Percentiles rank a stretch among this genome's conserved stretches.
phyloP scores from a whole-genome alignment of 2,797 vertebrate species.

The Amniataba percoides region DNA sequence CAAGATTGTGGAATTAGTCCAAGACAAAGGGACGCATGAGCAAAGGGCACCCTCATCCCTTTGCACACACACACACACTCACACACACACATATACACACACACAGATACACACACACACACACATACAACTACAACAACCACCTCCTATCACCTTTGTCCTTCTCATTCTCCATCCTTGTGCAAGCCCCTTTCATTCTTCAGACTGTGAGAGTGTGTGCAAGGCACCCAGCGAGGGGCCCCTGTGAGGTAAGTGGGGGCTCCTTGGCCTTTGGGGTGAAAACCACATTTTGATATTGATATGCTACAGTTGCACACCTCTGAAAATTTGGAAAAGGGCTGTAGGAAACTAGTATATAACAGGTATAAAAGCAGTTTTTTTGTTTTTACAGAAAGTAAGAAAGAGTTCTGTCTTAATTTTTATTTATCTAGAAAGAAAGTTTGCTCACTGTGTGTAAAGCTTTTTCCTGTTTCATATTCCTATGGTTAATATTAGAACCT shows the following conservation, averaged over 20 bases:
- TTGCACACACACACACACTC: conserved; percentile 1
- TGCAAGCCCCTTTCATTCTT: conserved; percentile 50
- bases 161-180: conserved; percentile 27
- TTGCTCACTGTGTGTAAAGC: neutral
- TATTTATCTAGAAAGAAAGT: neutral
- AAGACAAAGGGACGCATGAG: conserved; percentile 81
- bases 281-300: conserved; percentile 30
- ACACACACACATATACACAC: neutral
- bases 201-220: conserved; percentile 4
- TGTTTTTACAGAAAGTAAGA: neutral
- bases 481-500: too few species aligned
- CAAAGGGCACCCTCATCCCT: conserved; percentile 26
- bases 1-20: conserved; percentile 82
- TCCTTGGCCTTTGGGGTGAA: conserved; percentile 13
- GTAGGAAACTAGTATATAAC: neutral
- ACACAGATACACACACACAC: conserved; percentile 11
- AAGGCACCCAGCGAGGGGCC: conserved; percentile 15
- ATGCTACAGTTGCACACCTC: conserved; percentile 18
- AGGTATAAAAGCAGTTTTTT: neutral
- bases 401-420: conserved; percentile 1
- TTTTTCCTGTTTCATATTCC: conserved; percentile 3
- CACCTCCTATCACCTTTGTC: conserved; percentile 37
- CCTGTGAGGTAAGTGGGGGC: conserved; percentile 15
- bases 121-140: conserved; percentile 16
- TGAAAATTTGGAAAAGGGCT: conserved; percentile 26